Conservation (phyloP, 2,797 vertebrate species). For the Pyrrhura leucotis region DNA sequence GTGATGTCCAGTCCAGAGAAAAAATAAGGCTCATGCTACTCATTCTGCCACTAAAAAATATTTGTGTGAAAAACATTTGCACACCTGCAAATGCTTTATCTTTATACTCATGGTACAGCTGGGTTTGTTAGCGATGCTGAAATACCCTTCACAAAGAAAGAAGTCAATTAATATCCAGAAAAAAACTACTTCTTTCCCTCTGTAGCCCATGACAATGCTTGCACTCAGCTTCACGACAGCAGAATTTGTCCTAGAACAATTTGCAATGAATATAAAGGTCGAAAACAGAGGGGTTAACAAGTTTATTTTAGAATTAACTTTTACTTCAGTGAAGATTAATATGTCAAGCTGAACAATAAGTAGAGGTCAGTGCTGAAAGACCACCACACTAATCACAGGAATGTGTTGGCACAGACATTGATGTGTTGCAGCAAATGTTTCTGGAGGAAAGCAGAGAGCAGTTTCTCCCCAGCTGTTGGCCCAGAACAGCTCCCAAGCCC, state of each 20-base stretch:
- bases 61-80: background rate
- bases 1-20: background rate
- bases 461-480: background rate
- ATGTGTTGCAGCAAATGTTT: slow-evolving; percentile 47
- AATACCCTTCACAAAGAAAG: background rate
- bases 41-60: background rate
- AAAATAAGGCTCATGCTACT: background rate
- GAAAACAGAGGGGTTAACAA: slow-evolving; percentile 37
- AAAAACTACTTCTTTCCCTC: background rate
- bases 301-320: slow-evolving; percentile 68
- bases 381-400: slow-evolving; percentile 45
- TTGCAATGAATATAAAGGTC: background rate
- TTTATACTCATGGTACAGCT: background rate
- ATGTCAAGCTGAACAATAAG: slow-evolving; percentile 38
- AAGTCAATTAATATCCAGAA: background rate
- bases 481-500: background rate
- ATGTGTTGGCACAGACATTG: slow-evolving; percentile 12
- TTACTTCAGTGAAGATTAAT: background rate
- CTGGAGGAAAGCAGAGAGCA: background rate
- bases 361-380: slow-evolving; percentile 59
- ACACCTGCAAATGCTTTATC: background rate
- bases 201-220: background rate
- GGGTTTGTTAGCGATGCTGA: background rate
- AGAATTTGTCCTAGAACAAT: slow-evolving; percentile 22
- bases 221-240: background rate